A percentile compares a stretch with the other conserved stretches of the same genome.
These are phyloP conservation scores for Turritopsis rubra DNA, from an alignment of 30 jellyfish, hydroid and myxozoan genomes.

Conservation along the genomic window DNA sequence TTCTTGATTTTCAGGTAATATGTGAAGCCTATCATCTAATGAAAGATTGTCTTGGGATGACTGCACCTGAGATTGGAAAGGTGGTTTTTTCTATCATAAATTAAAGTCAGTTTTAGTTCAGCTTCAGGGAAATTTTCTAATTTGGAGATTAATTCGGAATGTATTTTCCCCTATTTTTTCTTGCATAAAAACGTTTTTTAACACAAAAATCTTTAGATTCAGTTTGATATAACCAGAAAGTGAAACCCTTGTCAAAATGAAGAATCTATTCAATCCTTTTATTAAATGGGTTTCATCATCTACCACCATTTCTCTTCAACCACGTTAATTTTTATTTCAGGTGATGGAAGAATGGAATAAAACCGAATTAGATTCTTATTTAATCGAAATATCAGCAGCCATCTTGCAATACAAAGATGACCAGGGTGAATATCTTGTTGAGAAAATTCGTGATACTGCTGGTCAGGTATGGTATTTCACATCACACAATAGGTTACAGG, in stretches of 20 bases:
- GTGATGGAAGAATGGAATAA: slow-evolving; percentile 85
- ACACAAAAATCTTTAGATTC: too few relatives aligned
- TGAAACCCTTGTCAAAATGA: too few relatives aligned
- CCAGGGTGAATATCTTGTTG: slow-evolving; percentile 64
- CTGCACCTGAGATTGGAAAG: slow-evolving; percentile 86
- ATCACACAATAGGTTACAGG: too few relatives aligned
- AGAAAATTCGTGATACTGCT: slow-evolving; percentile 86
- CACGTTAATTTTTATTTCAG: slow-evolving; percentile 4
- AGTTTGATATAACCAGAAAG: too few relatives aligned
- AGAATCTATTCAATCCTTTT: too few relatives aligned
- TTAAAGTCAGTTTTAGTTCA: background rate
- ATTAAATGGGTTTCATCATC: too few relatives aligned
- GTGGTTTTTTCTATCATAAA: slow-evolving; percentile 25
- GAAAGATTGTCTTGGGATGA: slow-evolving; percentile 82
- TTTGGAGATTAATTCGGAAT: background rate
- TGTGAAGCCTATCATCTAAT: slow-evolving; percentile 96
- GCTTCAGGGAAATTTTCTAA: background rate
- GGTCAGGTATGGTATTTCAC: slow-evolving; percentile 72
- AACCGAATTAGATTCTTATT: slow-evolving; percentile 89
- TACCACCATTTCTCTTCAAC: background rate
- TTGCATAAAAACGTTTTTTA: too few relatives aligned
- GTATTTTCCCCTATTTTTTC: too few relatives aligned
- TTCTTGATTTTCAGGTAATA: slow-evolving; percentile 46
- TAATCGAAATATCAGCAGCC: slow-evolving; percentile 80
- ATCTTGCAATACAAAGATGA: slow-evolving; percentile 76